Evolutionary conservation across 2,113 vertebrate species (phyloP).

Genomic region (Phaethon lepturus): DNA sequence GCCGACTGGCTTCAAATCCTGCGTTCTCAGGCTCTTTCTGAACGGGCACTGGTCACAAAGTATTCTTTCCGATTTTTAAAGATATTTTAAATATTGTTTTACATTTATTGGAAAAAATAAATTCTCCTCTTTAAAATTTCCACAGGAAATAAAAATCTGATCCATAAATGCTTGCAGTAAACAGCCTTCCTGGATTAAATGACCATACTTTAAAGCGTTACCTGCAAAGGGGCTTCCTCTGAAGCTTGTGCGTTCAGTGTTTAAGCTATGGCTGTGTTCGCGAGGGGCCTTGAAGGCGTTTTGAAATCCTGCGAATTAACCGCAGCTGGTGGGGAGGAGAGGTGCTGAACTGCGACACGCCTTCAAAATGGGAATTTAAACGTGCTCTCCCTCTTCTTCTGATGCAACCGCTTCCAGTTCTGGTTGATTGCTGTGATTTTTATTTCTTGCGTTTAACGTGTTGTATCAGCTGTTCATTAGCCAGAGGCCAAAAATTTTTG

Average conservation of each 20-base stretch:
- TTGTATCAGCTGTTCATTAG: background rate
- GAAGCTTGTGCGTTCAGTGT: background rate
- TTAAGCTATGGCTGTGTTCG: background rate
- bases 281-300: background rate
- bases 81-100: background rate
- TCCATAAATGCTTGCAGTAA: background rate
- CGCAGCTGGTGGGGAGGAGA: background rate
- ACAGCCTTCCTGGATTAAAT: background rate
- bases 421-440: background rate
- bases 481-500: background rate
- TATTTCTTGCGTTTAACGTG: background rate
- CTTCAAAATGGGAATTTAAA: background rate
- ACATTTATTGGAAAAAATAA: background rate
- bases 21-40: background rate
- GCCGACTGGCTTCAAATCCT: background rate
- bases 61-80: background rate
- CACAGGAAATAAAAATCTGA: background rate
- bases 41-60: background rate
- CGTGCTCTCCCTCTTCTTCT: background rate
- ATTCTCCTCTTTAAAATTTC: background rate
- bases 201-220: background rate
- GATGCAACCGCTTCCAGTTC: background rate
- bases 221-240: background rate
- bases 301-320: background rate
- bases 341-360: background rate